phyloP scores from a whole-genome alignment of 2,888 invertebrate species.

The Brachyptera risi region DNA sequence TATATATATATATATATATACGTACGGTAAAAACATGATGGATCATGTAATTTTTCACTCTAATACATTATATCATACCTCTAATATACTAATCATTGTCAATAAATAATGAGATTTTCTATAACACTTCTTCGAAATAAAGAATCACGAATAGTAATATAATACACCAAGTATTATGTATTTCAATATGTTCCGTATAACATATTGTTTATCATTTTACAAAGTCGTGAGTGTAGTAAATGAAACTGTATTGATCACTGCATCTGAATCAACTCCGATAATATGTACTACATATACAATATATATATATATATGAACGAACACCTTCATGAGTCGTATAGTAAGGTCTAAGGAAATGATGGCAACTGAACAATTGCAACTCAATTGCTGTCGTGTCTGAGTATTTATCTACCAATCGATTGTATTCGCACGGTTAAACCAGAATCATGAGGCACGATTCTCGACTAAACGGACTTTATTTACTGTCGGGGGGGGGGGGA shows the following conservation, averaged over 20 bases:
- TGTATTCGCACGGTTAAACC: conserved; percentile 10
- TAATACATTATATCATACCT: too few relatives aligned
- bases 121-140: too few relatives aligned
- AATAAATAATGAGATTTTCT: too few relatives aligned
- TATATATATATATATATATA: too few relatives aligned
- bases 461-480: conserved; percentile 13
- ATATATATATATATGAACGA: too few relatives aligned
- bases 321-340: neutral
- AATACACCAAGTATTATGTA: too few relatives aligned
- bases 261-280: conserved; percentile 9
- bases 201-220: neutral
- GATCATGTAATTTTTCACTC: too few relatives aligned
- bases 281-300: too few relatives aligned
- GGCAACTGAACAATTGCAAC: conserved; percentile 10
- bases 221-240: neutral
- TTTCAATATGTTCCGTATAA: neutral
- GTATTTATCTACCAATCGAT: conserved; percentile 14
- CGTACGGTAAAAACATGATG: too few relatives aligned
- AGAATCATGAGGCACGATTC: neutral
- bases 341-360: neutral
- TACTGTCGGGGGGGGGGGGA: too few relatives aligned
- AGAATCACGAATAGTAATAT: too few relatives aligned
- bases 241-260: neutral
- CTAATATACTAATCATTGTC: too few relatives aligned
- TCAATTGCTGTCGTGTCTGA: conserved; percentile 8